phyloP scores from a whole-genome alignment of 2,113 vertebrate species.

The Thermophis baileyi region DNA sequence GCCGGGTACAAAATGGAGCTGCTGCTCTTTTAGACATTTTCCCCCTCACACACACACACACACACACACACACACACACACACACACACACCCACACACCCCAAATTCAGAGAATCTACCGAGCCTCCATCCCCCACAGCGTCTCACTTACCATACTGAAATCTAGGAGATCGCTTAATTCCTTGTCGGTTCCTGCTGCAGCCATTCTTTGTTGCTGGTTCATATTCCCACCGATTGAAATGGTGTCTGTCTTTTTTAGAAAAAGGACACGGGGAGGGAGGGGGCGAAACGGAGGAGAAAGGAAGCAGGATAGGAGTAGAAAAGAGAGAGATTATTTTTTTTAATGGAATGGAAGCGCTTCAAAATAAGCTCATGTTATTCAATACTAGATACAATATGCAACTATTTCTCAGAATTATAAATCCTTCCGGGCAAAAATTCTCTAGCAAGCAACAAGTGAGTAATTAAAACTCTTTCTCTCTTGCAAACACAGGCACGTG shows the following conservation, averaged over 20 bases:
- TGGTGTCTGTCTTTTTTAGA: slow-evolving; percentile 71
- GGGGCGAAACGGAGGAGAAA: neutral
- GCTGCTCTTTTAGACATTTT: neutral
- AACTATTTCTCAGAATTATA: neutral
- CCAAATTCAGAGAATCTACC: neutral
- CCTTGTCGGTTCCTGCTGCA: slow-evolving; percentile 97
- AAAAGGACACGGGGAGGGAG: neutral
- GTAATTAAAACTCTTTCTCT: slow-evolving; percentile 46
- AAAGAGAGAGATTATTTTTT: slow-evolving; percentile 14
- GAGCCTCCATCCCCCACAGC: neutral
- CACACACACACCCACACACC: neutral
- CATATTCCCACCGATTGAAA: slow-evolving; percentile 84
- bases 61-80: neutral
- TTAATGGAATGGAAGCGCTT: neutral
- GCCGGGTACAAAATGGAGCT: neutral
- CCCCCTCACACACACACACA: neutral
- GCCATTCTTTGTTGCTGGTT: slow-evolving; percentile 98
- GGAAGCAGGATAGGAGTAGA: slow-evolving; percentile 23
- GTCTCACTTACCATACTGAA: slow-evolving; percentile 93
- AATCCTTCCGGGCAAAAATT: neutral
- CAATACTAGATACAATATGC: neutral
- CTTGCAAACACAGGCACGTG: neutral
- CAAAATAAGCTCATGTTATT: neutral
- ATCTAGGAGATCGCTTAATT: slow-evolving; percentile 98
- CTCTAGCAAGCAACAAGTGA: slow-evolving; percentile 47